Evolutionary conservation across 2,888 invertebrate genomes (phyloP).

Genomic region (Amblyjoppa proteus): DNA sequence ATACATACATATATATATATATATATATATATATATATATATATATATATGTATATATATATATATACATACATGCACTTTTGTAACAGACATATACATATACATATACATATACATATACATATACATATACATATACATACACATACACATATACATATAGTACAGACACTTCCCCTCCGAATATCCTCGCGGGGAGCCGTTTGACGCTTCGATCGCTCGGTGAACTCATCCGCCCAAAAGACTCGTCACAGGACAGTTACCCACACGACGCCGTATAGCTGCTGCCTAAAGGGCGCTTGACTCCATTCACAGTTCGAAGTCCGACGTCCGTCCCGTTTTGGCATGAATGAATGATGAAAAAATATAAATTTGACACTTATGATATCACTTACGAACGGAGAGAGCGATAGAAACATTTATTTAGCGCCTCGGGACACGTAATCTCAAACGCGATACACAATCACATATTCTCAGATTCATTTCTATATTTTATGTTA

Average conservation of each 20-base stretch:
- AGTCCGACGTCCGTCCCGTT: constrained; percentile 17
- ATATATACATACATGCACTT: not conserved
- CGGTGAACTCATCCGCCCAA: constrained; percentile 20
- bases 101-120: no score
- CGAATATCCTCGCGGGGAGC: not conserved
- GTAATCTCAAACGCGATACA: no score
- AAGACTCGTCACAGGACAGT: not conserved
- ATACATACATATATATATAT: no score
- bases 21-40: not conserved
- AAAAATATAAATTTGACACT: constrained; percentile 55
- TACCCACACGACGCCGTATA: not conserved
- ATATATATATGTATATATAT: no score
- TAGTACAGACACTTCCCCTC: not conserved
- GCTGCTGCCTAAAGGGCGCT: constrained; percentile 30
- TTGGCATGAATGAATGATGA: constrained; percentile 43
- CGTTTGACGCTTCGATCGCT: constrained; percentile 24
- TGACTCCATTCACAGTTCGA: constrained; percentile 50
- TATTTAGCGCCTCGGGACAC: no score
- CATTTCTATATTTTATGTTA: no score
- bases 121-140: no score
- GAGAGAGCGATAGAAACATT: constrained; percentile 7
- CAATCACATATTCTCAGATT: no score
- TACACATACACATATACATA: not conserved
- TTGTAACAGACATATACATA: not conserved
- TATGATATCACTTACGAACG: constrained; percentile 50